Conservation (phyloP, 2,888 invertebrate genomes). For the Dugesia japonica region DNA sequence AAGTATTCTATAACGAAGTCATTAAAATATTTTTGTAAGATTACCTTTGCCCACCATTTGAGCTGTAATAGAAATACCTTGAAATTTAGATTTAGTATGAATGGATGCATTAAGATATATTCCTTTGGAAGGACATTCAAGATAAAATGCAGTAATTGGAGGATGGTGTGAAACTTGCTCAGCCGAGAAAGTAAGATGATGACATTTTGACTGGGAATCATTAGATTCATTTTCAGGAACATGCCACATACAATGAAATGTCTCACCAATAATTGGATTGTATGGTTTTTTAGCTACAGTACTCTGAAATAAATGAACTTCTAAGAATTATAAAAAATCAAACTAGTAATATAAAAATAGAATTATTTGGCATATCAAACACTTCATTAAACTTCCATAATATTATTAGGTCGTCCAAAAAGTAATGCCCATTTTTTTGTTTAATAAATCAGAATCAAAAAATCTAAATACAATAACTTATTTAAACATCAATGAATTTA, state of each 20-base stretch:
- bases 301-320: too few relatives aligned
- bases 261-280: constrained; percentile 53
- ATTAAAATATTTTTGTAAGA: background rate
- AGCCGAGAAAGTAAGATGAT: constrained; percentile 44
- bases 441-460: too few relatives aligned
- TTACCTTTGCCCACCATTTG: constrained; percentile 48
- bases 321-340: background rate
- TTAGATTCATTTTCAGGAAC: constrained; percentile 37
- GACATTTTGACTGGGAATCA: background rate
- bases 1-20: background rate
- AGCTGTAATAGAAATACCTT: constrained; percentile 51
- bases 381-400: too few relatives aligned
- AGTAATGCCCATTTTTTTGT: too few relatives aligned
- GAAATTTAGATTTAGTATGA: constrained; percentile 51
- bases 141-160: constrained; percentile 51
- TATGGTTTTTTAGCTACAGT: constrained; percentile 44
- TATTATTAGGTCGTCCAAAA: too few relatives aligned
- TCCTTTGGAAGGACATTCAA: constrained; percentile 49
- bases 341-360: background rate
- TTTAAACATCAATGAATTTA: too few relatives aligned
- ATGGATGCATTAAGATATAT: constrained; percentile 49
- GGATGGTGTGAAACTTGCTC: constrained; percentile 52
- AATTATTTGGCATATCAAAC: too few relatives aligned
- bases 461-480: too few relatives aligned
- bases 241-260: constrained; percentile 51